phyloP scores from a whole-genome alignment of 2,113 vertebrate species.

The Anseranas semipalmata region DNA sequence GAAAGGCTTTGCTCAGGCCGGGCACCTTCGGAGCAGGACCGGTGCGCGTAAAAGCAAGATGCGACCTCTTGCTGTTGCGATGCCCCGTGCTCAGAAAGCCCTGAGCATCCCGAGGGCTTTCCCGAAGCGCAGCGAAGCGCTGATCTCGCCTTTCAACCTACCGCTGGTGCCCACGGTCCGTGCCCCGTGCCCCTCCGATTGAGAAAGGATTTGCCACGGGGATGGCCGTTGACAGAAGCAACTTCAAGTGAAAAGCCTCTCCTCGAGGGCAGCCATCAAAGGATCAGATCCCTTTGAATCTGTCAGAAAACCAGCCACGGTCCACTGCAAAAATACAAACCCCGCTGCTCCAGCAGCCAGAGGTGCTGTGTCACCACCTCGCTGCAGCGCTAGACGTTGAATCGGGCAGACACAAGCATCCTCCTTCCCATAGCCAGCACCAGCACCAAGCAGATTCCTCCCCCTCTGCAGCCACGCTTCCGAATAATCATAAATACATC shows the following conservation, averaged over 20 bases:
- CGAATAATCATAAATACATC: background rate
- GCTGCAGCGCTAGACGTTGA: background rate
- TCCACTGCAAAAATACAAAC: background rate
- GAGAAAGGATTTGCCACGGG: too few relatives aligned
- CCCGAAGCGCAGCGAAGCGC: background rate
- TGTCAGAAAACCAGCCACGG: background rate
- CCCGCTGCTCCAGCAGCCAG: background rate
- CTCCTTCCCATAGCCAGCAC: fast-evolving
- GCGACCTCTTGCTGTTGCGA: fast-evolving
- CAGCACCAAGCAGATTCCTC: background rate
- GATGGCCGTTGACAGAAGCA: too few relatives aligned
- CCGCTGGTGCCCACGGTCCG: background rate
- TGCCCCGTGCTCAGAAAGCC: fast-evolving
- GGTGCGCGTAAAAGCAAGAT: background rate
- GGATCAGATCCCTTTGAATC: too few relatives aligned
- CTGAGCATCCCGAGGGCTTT: fast-evolving
- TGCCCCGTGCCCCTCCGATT: too few relatives aligned
- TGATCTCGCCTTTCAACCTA: background rate
- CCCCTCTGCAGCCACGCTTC: background rate
- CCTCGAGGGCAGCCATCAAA: too few relatives aligned
- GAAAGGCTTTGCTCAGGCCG: background rate
- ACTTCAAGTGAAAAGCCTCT: too few relatives aligned
- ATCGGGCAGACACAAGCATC: background rate
- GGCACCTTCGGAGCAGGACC: background rate
- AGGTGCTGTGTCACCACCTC: background rate